Evolutionary conservation across 2,888 invertebrate species (phyloP), one percentile per base, ranked within the genome.

Genomic region (Pollenia labialis): DNA sequence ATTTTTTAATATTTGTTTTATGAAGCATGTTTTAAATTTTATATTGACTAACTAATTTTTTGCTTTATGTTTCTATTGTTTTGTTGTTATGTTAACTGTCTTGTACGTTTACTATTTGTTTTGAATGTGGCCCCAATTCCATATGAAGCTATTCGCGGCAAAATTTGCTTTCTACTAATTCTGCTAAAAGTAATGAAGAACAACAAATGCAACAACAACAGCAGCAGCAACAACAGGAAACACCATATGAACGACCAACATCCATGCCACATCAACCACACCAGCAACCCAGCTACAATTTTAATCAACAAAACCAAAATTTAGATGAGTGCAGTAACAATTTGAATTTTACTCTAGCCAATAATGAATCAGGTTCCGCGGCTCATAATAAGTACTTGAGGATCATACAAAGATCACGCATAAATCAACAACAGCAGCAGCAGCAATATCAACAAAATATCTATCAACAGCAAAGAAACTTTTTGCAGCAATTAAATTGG

Each of bases 61-160:
- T 79, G 74, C 32, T 87, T 87, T 87, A 46, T 88, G 85, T 89
- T 89, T 89, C 58, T 91, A 91, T 69, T 81, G 86, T 69, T 9
- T 66, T 23, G 32, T 52, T 74, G 11, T 74, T 69, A 72, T 66
- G 64, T 32, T 64, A 72, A 75, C 18, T 82, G 42, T 87, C 60
- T 79, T 88, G 81, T 79, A 64, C 44, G 6, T 72, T 62, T 54
- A 46, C 64, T 85, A 54, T 56, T 18, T 77, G 54, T 50, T 64
- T 32, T 32, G 46, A 86, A 48, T 81, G 81, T 81, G 18, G n/a
- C 69, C 52, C 46, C 60, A 48, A 44, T 58, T 66, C 74, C 58
- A 64, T 50, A 40, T 71, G 62, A 94, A 97, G 97, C 92, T 97
- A 98, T 93, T 97, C 98, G 52, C 95, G 97, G 75, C 98, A 98